phyloP scores from a whole-genome alignment of 2,797 vertebrate species.

The Spea hammondii region DNA sequence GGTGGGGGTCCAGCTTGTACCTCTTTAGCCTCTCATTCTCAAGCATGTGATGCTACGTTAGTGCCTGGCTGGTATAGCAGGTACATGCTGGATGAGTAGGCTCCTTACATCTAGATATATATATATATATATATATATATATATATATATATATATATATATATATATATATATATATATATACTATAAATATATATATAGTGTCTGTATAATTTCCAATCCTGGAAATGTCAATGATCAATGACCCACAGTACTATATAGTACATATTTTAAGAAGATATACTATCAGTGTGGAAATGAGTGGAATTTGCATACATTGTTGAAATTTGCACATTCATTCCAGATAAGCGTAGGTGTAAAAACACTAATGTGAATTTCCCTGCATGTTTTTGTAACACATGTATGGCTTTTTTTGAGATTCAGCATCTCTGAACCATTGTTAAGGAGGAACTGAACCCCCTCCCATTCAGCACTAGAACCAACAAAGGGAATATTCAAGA shows the following conservation, averaged over 20 bases:
- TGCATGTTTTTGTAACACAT: not conserved
- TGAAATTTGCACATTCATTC: not conserved
- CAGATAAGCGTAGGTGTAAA: not conserved
- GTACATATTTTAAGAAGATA: not conserved
- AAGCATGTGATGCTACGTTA: constrained; percentile 48
- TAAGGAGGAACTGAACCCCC: constrained; percentile 9
- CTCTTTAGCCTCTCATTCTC: constrained; percentile 20
- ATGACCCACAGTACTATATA: not conserved
- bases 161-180: not conserved
- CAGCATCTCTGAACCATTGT: constrained; percentile 31
- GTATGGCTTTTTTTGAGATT: constrained; percentile 18
- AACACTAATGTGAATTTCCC: constrained; percentile 2
- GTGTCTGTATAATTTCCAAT: not conserved
- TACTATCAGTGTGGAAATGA: not conserved
- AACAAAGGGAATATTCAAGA: constrained; percentile 25
- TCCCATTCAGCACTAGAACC: constrained; percentile 20
- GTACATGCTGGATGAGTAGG: constrained; percentile 35
- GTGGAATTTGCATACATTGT: not conserved
- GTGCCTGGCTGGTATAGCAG: constrained; percentile 27
- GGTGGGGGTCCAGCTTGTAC: constrained; percentile 12
- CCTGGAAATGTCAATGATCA: constrained; percentile 17
- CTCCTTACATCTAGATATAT: not conserved
- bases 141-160: not conserved
- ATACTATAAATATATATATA: not conserved
- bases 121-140: not conserved